These are phyloP conservation scores for Prietella phreatophila DNA, from an alignment of 2,113 vertebrate species.

Conservation along the genomic window DNA sequence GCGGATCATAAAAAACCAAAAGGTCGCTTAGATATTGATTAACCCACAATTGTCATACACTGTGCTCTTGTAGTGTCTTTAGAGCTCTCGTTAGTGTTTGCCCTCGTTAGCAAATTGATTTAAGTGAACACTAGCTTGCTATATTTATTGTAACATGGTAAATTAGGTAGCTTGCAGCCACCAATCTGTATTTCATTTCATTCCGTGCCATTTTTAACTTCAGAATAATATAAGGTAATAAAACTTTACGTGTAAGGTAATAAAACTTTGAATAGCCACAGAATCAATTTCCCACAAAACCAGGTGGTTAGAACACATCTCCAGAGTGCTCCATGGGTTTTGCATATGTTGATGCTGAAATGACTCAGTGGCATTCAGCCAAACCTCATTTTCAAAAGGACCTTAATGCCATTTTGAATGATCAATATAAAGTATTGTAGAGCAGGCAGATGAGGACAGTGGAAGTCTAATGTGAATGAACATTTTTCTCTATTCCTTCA, in stretches of 20 bases:
- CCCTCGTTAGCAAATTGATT: not conserved
- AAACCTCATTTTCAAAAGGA: not conserved
- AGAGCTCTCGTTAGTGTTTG: not conserved
- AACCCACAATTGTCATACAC: too few relatives aligned
- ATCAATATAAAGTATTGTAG: not conserved
- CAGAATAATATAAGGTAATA: not conserved
- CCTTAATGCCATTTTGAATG: not conserved
- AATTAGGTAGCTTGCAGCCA: not conserved
- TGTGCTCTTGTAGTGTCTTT: too few relatives aligned
- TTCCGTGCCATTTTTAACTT: not conserved
- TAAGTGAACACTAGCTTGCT: not conserved
- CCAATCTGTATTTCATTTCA: not conserved
- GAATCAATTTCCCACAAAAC: not conserved
- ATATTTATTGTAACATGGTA: not conserved
- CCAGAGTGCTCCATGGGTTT: not conserved
- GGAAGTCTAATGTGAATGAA: not conserved
- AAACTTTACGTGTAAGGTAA: not conserved
- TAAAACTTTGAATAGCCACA: not conserved
- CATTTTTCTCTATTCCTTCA: not conserved
- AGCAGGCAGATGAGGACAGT: not conserved
- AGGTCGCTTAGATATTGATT: too few relatives aligned
- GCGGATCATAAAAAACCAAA: too few relatives aligned
- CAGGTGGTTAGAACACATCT: not conserved
- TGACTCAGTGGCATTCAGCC: not conserved
- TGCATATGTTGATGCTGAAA: not conserved